Evolutionary conservation across 2,888 invertebrate species (phyloP).

Genomic region (Resseliella maxima): DNA sequence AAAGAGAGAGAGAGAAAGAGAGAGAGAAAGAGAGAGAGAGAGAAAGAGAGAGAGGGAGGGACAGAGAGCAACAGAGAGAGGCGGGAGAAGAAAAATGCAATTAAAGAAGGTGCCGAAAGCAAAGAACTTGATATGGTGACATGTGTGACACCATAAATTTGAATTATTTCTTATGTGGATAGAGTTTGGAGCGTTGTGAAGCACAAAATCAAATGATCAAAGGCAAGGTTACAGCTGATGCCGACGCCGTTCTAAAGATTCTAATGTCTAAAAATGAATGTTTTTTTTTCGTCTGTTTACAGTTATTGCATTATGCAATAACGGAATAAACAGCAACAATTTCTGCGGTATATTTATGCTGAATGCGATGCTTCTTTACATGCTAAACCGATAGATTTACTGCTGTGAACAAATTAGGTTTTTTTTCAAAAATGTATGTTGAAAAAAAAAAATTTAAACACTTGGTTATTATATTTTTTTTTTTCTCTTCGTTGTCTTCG

Average conservation of each 20-base stretch:
- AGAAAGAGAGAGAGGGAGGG: background rate
- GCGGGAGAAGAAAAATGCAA: background rate
- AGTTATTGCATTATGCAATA: background rate
- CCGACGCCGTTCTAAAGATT: background rate
- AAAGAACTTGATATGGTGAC: slow-evolving; percentile 38
- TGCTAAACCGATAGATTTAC: too few species aligned
- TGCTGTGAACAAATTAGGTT: too few species aligned
- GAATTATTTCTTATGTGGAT: slow-evolving; percentile 25
- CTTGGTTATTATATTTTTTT: too few species aligned
- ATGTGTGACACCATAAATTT: slow-evolving; percentile 32
- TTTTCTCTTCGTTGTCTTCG: too few species aligned
- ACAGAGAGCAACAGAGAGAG: background rate
- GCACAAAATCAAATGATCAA: background rate
- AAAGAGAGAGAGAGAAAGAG: too few species aligned
- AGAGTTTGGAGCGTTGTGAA: background rate
- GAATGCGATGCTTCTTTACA: too few species aligned
- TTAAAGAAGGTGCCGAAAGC: slow-evolving; percentile 48
- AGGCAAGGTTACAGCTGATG: background rate
- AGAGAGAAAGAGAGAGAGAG: too few species aligned
- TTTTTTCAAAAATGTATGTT: too few species aligned
- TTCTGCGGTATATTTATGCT: too few species aligned
- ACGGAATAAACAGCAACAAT: too few species aligned
- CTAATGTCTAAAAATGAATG: background rate
- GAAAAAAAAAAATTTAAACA: too few species aligned
- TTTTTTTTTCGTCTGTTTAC: background rate